These are phyloP conservation scores for Eciton burchellii DNA, from an alignment of 1,140 invertebrate species.

Conservation along the genomic window DNA sequence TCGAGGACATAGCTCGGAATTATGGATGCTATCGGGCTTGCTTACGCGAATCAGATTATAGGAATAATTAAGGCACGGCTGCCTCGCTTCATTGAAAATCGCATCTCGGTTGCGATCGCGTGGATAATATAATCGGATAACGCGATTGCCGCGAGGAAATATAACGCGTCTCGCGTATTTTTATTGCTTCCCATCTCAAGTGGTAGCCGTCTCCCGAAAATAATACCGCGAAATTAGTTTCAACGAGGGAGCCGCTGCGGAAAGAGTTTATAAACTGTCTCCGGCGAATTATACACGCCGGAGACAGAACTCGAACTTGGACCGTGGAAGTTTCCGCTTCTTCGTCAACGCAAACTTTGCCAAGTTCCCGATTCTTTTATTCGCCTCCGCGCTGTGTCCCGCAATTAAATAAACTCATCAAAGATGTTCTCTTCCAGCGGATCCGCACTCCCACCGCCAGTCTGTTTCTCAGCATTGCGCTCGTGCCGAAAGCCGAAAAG, in stretches of 20 bases:
- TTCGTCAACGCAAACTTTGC: constrained; percentile 33
- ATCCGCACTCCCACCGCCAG: background rate
- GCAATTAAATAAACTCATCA: constrained; percentile 46
- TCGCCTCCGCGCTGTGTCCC: background rate
- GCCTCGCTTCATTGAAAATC: background rate
- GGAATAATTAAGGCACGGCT: background rate
- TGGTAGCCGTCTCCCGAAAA: background rate
- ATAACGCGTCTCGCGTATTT: background rate
- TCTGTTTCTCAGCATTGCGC: background rate
- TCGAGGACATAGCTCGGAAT: background rate
- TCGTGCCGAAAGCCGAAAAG: constrained; percentile 30
- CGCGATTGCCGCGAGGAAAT: background rate
- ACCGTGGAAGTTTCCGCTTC: constrained; percentile 22
- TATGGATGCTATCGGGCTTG: background rate
- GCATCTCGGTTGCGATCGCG: background rate
- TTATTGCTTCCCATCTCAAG: background rate
- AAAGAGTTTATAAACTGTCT: constrained; percentile 30
- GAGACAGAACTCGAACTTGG: constrained; percentile 1
- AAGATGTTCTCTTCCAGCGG: constrained; percentile 1
- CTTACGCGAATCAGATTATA: background rate
- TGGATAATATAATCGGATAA: background rate
- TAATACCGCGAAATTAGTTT: background rate
- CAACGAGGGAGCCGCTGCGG: background rate
- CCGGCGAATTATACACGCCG: constrained; percentile 27
- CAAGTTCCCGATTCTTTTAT: constrained; percentile 4